Base-by-base conservation (phyloP, 2,888 invertebrate species). In the Andrena haemorrhoa region DNA sequence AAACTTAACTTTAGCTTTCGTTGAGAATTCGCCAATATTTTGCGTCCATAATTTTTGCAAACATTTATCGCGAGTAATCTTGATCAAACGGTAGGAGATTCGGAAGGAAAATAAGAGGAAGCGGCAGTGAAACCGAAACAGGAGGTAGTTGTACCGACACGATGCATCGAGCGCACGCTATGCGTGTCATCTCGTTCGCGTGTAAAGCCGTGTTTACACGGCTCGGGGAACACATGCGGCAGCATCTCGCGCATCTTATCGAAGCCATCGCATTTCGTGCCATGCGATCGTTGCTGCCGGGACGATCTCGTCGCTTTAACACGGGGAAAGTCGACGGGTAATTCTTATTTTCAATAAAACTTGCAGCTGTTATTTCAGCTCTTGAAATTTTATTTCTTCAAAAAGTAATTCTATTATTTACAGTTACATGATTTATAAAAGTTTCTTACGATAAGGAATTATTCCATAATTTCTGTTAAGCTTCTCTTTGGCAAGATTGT, bases 181-280 rank as follows among this genome's bases (percentile, higher is more conserved):
- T 68, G 74, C 81, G 69, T 80, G 81, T 83, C 72, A 87, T 87
- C 79, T 83, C 60, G 83, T 78, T 88, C 82, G 90, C 91, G 91
- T 91, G 91, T 89, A 89, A 89, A 90, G 75, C 85, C 84, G 83
- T 90, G 88, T 92, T 92, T 92, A 91, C 90, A 92, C 88, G 92
- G 86, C 82, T 88, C 87, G 89, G 26, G 75, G 78, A 87, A 80
- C 88, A 86, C 88, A 83, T 49, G 72, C 85, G 83, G 81, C 81
- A 86, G 85, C 71, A 79, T 86, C 81, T 82, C 69, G 63, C 53
- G 64, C 65, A 86, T 87, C 85, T 89, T 89, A 89, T 90, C 89
- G 83, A 76, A 61, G 63, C 64, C 53, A 83, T 72, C 77, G 63
- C 72, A 64, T 83, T 76, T 63, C 81, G 81, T 76, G 80, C 75